phyloP scores from a whole-genome alignment of 23 tunicate genomes.

The Halocynthia aurantium region DNA sequence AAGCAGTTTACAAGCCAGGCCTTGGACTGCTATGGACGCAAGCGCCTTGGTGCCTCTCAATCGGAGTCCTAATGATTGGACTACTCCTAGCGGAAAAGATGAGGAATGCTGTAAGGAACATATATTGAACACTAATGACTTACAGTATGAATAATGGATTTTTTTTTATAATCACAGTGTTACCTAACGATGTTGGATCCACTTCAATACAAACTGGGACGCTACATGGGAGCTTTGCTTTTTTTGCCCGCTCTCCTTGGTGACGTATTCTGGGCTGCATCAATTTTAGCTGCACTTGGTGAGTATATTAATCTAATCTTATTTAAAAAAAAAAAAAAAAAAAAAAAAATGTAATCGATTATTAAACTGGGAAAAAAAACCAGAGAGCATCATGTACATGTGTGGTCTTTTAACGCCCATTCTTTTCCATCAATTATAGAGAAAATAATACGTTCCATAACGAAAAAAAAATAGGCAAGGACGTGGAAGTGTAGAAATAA shows the following conservation, averaged over 20 bases:
- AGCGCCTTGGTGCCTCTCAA: slow-evolving; percentile 24
- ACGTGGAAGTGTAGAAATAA: too few relatives aligned
- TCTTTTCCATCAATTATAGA: too few relatives aligned
- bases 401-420: too few relatives aligned
- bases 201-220: slow-evolving; percentile 57
- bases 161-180: slow-evolving; percentile 16
- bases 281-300: slow-evolving; percentile 71
- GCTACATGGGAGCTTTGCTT: slow-evolving; percentile 55
- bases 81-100: slow-evolving; percentile 27
- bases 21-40: slow-evolving; percentile 27
- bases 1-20: slow-evolving; percentile 24
- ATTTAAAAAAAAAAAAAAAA: too few relatives aligned
- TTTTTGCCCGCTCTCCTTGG: slow-evolving; percentile 63
- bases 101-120: slow-evolving; percentile 23
- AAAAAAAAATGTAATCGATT: too few relatives aligned
- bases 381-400: too few relatives aligned
- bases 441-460: too few relatives aligned
- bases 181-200: slow-evolving; percentile 88
- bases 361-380: too few relatives aligned
- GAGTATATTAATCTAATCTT: background rate
- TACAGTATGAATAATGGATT: background rate
- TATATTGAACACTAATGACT: too few relatives aligned
- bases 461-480: too few relatives aligned
- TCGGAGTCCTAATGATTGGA: slow-evolving; percentile 12
- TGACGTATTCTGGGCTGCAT: slow-evolving; percentile 64